Percentiles rank a stretch among this genome's conserved stretches.
Conservation (phyloP, 2,888 invertebrate genomes). For the Embidobia sp. region DNA sequence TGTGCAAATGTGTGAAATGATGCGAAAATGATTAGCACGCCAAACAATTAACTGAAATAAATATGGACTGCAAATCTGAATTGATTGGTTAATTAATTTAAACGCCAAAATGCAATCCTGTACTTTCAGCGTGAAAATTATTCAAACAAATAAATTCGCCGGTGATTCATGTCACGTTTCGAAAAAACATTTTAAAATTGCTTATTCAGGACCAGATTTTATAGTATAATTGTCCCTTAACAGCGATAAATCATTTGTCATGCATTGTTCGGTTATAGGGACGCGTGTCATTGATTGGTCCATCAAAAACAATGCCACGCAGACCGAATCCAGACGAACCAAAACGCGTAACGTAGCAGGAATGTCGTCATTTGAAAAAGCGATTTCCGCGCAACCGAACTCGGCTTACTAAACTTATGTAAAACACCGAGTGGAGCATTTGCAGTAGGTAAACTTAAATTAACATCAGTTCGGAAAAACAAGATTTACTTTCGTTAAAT, state of each 20-base stretch:
- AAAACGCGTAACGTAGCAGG: conserved; percentile 2
- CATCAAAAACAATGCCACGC: conserved; percentile 25
- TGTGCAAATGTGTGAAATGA: no score
- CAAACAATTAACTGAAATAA: no score
- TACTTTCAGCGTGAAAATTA: neutral
- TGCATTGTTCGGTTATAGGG: conserved; percentile 22
- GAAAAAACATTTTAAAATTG: conserved; percentile 7
- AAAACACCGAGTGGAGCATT: no score
- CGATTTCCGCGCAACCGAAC: no score
- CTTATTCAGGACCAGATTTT: conserved; percentile 10
- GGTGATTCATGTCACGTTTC: neutral
- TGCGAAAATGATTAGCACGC: neutral
- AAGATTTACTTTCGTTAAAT: no score
- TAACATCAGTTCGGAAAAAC: no score
- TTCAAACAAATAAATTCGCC: neutral
- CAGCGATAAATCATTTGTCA: conserved; percentile 25
- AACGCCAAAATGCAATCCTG: neutral
- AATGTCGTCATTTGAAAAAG: neutral
- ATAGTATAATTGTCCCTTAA: conserved; percentile 18
- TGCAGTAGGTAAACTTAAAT: no score
- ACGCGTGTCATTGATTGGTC: conserved; percentile 26
- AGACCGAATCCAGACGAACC: conserved; percentile 11
- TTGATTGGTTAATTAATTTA: neutral
- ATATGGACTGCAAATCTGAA: no score
- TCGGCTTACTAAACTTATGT: no score